Evolutionary conservation across 2,888 invertebrate species (phyloP).

Genomic region (Mythimna ferrago): DNA sequence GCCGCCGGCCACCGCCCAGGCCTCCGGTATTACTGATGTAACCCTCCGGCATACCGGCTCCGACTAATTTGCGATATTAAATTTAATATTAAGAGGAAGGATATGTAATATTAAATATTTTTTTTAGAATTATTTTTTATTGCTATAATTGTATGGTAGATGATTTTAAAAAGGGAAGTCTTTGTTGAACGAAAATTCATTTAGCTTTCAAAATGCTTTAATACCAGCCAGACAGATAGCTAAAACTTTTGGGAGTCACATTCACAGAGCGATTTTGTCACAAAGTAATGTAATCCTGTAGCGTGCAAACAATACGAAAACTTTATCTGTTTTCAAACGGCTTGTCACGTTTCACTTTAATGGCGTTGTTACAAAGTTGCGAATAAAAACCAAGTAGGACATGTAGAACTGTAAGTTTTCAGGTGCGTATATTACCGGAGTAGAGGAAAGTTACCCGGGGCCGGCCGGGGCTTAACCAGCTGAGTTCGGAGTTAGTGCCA

Average conservation of each 20-base stretch:
- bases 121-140: slow-evolving; percentile 52
- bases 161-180: slow-evolving; percentile 34
- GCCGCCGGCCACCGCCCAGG: slow-evolving; percentile 62
- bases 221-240: slow-evolving; percentile 3
- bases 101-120: slow-evolving; percentile 60
- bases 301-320: slow-evolving; percentile 46
- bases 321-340: slow-evolving; percentile 50
- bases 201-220: slow-evolving; percentile 18
- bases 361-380: slow-evolving; percentile 62
- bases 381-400: slow-evolving; percentile 64
- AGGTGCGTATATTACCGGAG: slow-evolving; percentile 61
- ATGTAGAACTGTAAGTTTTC: slow-evolving; percentile 61
- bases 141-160: slow-evolving; percentile 45
- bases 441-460: slow-evolving; percentile 68
- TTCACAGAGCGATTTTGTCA: slow-evolving; percentile 29
- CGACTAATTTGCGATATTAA: slow-evolving; percentile 74
- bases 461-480: slow-evolving; percentile 66
- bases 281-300: slow-evolving; percentile 33
- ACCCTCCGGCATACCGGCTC: slow-evolving; percentile 66
- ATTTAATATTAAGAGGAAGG: slow-evolving; percentile 40
- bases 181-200: slow-evolving; percentile 37
- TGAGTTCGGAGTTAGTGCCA: slow-evolving; percentile 66
- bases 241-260: slow-evolving; percentile 5
- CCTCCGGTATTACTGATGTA: slow-evolving; percentile 76
- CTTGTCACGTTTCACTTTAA: slow-evolving; percentile 61